These are phyloP conservation scores for Deilephila elpenor DNA, from an alignment of 2,888 invertebrate species.

Conservation along the genomic window DNA sequence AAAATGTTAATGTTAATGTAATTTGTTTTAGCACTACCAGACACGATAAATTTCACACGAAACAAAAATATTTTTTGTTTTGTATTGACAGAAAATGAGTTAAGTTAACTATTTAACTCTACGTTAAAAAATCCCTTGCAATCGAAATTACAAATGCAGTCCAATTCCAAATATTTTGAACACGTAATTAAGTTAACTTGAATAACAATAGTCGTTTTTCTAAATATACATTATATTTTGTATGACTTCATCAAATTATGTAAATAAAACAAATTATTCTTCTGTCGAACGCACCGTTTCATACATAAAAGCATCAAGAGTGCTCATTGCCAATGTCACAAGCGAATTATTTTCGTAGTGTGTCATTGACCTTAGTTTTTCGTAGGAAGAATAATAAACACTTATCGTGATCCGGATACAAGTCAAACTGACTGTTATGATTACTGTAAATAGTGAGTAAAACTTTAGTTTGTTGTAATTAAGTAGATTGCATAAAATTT, in stretches of 20 bases:
- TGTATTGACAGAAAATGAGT: too few relatives aligned
- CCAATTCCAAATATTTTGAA: too few relatives aligned
- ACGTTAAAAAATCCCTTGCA: too few relatives aligned
- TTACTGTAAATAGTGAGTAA: too few relatives aligned
- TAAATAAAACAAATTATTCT: neutral
- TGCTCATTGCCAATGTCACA: constrained; percentile 25
- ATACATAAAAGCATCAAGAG: constrained; percentile 8
- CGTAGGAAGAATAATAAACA: constrained; percentile 30
- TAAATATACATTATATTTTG: neutral
- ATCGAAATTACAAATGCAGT: too few relatives aligned
- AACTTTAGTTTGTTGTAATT: too few relatives aligned
- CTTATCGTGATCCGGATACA: neutral
- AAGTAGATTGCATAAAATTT: too few relatives aligned
- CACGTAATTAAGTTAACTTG: neutral
- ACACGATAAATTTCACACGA: too few relatives aligned
- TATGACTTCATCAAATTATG: neutral
- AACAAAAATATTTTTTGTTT: too few relatives aligned
- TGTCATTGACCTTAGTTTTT: constrained; percentile 22
- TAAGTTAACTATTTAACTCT: too few relatives aligned
- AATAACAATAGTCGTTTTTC: neutral
- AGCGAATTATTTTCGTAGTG: constrained; percentile 14
- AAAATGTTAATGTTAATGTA: too few relatives aligned
- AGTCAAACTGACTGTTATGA: neutral
- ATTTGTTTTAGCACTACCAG: too few relatives aligned
- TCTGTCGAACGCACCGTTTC: neutral